A percentile compares a stretch with the other conserved stretches of the same genome.
Conservation (phyloP, 2,113 vertebrate genomes). For the Thryonomys swinderianus region DNA sequence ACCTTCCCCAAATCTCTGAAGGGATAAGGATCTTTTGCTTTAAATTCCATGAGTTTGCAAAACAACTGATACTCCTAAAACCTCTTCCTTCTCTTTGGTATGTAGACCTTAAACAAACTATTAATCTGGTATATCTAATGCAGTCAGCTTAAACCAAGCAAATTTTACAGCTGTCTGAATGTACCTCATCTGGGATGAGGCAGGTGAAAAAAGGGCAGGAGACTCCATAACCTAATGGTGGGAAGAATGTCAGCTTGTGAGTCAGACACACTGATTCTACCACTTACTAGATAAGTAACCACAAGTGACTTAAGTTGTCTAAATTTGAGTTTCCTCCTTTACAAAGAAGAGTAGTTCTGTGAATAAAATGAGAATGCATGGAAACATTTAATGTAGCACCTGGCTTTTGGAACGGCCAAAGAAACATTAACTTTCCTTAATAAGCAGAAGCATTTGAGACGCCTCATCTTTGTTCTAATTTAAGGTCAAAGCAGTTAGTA, state of each 20-base stretch:
- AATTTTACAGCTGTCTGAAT: neutral
- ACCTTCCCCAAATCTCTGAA: neutral
- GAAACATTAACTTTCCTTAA: neutral
- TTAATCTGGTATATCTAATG: neutral
- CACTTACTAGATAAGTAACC: neutral
- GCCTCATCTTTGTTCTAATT: neutral
- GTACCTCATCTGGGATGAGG: neutral
- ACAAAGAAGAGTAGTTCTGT: neutral
- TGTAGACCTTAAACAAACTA: neutral
- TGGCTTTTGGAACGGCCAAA: neutral
- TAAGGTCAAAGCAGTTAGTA: slow-evolving; percentile 25
- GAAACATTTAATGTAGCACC: neutral
- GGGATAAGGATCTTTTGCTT: slow-evolving; percentile 12
- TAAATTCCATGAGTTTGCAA: slow-evolving; percentile 7
- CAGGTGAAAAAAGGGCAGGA: neutral
- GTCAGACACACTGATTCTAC: neutral
- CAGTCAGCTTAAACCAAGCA: neutral
- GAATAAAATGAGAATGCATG: neutral
- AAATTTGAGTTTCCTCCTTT: slow-evolving; percentile 13
- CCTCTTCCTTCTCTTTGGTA: slow-evolving; percentile 1
- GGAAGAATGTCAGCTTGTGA: neutral
- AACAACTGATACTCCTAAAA: neutral
- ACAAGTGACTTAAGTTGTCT: neutral
- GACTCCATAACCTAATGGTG: neutral
- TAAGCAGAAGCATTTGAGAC: neutral